phyloP scores from a whole-genome alignment of 2,888 invertebrate genomes.

The Eristalinus sepulchralis region DNA sequence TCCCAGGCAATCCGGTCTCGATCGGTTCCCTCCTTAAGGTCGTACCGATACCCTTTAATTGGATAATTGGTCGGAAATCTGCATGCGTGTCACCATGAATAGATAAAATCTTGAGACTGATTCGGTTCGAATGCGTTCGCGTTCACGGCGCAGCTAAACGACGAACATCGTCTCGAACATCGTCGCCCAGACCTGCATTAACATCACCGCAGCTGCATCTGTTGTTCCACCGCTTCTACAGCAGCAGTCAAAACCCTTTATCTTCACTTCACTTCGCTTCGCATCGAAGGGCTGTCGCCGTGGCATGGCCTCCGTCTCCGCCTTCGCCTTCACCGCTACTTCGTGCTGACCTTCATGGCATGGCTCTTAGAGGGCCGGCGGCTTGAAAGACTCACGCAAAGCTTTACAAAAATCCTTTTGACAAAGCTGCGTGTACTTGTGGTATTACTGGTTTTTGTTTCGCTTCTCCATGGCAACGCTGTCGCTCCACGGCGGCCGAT shows the following conservation, averaged over 20 bases:
- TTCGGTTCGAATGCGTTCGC: slow-evolving; percentile 62
- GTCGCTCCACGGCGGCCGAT: slow-evolving; percentile 6
- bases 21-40: slow-evolving; percentile 29
- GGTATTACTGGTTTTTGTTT: slow-evolving; percentile 39
- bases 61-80: slow-evolving; percentile 56
- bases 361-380: slow-evolving; percentile 30
- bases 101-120: slow-evolving; percentile 67
- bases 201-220: slow-evolving; percentile 60
- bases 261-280: slow-evolving; percentile 68
- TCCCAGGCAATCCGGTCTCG: not conserved
- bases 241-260: slow-evolving; percentile 68
- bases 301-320: not conserved
- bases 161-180: slow-evolving; percentile 2
- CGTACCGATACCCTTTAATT: slow-evolving; percentile 59
- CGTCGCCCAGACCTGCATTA: slow-evolving; percentile 55
- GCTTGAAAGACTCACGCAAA: slow-evolving; percentile 67
- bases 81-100: slow-evolving; percentile 65
- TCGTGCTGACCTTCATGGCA: slow-evolving; percentile 61
- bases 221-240: slow-evolving; percentile 40
- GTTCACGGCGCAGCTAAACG: slow-evolving; percentile 6
- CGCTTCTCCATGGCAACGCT: slow-evolving; percentile 41
- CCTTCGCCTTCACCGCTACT: not conserved
- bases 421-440: slow-evolving; percentile 64
- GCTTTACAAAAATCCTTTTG: slow-evolving; percentile 65
- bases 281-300: slow-evolving; percentile 34